phyloP scores from a whole-genome alignment of 2,888 invertebrate genomes.

The Rotaria sp. region DNA sequence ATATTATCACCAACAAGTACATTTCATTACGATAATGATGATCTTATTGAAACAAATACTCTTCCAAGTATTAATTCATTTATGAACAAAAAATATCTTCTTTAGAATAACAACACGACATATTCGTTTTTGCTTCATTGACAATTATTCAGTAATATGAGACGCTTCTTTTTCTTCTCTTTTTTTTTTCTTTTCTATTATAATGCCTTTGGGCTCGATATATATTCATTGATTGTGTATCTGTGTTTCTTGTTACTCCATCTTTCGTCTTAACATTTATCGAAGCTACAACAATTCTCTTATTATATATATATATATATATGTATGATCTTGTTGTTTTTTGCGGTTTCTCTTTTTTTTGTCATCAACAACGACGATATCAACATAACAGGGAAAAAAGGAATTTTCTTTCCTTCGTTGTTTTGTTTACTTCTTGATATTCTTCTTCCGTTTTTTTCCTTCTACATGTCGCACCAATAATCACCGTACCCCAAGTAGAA shows the following conservation, averaged over 20 bases:
- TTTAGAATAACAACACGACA: neutral
- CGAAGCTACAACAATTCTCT: neutral
- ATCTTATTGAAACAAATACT: neutral
- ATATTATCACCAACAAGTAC: neutral
- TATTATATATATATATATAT: neutral
- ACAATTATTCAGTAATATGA: neutral
- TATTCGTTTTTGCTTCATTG: neutral
- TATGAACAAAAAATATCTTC: constrained; percentile 12
- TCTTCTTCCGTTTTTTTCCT: neutral
- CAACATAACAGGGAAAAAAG: neutral
- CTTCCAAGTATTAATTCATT: neutral
- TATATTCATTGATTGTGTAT: constrained; percentile 8
- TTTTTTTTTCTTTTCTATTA: neutral
- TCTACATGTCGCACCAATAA: neutral
- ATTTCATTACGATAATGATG: neutral
- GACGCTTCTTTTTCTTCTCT: neutral
- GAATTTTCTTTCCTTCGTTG: neutral
- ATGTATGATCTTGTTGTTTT: neutral
- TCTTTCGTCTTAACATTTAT: neutral
- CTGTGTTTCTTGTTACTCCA: neutral
- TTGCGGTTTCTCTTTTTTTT: neutral
- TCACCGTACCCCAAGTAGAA: neutral
- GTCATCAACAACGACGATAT: neutral
- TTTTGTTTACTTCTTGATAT: neutral
- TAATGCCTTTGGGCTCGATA: neutral